A percentile compares a stretch with the other conserved stretches of the same genome.
These are phyloP conservation scores for Peromyscus attwateri DNA, from an alignment of 2,797 vertebrate genomes.

Conservation along the genomic window DNA sequence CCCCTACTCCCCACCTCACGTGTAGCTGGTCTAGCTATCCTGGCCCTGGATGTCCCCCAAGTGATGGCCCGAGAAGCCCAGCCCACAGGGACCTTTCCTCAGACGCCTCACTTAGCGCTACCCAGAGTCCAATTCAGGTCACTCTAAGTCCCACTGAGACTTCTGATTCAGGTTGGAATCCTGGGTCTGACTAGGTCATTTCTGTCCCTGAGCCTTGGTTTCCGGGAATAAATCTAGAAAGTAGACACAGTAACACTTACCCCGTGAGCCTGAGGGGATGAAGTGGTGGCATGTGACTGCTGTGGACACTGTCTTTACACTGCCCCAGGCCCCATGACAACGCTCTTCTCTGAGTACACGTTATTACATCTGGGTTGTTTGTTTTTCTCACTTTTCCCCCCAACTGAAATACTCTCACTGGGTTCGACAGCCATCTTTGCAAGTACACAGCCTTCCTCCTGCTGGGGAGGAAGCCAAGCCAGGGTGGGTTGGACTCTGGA, in stretches of 20 bases:
- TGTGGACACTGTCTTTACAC: neutral
- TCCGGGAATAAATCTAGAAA: neutral
- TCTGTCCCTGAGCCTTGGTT: neutral
- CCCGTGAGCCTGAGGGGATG: neutral
- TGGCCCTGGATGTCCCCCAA: neutral
- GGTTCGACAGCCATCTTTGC: constrained; percentile 8
- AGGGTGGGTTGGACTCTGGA: neutral
- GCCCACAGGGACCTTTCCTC: neutral
- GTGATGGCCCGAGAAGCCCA: neutral
- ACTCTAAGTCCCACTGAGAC: neutral
- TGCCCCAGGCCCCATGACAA: neutral
- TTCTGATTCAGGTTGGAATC: neutral
- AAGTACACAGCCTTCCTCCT: neutral
- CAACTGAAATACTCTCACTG: neutral
- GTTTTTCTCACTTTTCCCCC: neutral
- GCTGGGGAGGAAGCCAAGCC: neutral
- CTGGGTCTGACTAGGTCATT: neutral
- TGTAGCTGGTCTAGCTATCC: neutral
- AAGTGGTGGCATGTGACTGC: neutral
- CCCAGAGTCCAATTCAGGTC: neutral
- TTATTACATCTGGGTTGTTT: neutral
- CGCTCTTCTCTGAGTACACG: neutral
- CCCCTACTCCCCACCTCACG: neutral
- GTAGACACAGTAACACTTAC: neutral
- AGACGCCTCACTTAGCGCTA: neutral